Evolutionary conservation across 2,797 vertebrate species (phyloP).

Genomic region (Acanthiza pusilla): DNA sequence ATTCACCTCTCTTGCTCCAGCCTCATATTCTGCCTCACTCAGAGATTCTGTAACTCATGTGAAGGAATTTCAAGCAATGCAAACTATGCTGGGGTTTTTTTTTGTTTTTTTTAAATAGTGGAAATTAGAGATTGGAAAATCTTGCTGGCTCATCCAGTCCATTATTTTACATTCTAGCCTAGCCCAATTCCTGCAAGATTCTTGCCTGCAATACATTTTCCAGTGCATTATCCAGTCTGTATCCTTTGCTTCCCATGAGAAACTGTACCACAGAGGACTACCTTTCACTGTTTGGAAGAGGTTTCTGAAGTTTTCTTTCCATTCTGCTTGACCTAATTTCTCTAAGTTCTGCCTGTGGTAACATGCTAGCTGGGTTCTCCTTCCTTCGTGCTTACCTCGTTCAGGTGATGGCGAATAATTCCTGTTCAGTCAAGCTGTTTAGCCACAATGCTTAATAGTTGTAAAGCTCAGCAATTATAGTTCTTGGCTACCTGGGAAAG

Average conservation of each 20-base stretch:
- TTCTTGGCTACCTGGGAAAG: neutral
- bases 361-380: neutral
- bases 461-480: neutral
- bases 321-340: constrained; percentile 9
- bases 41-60: neutral
- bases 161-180: neutral
- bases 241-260: neutral
- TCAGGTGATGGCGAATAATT: constrained; percentile 4
- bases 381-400: neutral
- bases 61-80: neutral
- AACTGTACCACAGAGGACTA: neutral
- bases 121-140: neutral
- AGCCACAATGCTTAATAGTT: neutral
- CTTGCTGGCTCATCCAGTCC: neutral
- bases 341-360: neutral
- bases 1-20: neutral
- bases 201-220: constrained; percentile 2
- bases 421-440: neutral
- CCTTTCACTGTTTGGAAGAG: neutral
- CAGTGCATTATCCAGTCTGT: neutral
- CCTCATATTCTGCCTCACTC: neutral
- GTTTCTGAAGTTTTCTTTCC: neutral
- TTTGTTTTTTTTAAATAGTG: neutral
- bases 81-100: neutral
- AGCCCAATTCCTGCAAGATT: neutral